A percentile compares a stretch with the other conserved stretches of the same genome.
phyloP scores from a whole-genome alignment of 2,888 invertebrate species.

The Endotricha flammealis region DNA sequence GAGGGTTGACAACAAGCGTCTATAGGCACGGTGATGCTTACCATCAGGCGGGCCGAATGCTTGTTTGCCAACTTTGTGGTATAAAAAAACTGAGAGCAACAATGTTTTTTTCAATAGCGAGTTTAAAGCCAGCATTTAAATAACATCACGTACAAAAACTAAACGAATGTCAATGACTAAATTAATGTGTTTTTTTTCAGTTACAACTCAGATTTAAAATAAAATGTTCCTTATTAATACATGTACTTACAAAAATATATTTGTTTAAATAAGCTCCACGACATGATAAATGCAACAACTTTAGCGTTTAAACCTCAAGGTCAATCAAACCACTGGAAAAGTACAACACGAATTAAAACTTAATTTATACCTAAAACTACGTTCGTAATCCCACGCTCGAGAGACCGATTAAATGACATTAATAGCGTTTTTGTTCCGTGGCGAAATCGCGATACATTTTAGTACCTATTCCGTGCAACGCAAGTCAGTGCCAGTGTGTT shows the following conservation, averaged over 20 bases:
- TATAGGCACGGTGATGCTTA: too few species aligned
- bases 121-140: too few species aligned
- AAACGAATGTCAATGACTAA: too few species aligned
- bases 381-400: constrained; percentile 66
- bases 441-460: constrained; percentile 12
- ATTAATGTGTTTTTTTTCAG: too few species aligned
- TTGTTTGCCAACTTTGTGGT: too few species aligned
- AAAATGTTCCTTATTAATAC: background rate
- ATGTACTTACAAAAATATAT: constrained; percentile 20
- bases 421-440: constrained; percentile 50
- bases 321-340: constrained; percentile 52
- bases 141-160: too few species aligned
- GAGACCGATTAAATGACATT: constrained; percentile 58
- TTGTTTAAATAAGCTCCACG: constrained; percentile 38
- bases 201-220: too few species aligned
- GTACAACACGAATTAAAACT: constrained; percentile 58
- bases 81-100: too few species aligned
- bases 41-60: too few species aligned
- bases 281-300: constrained; percentile 47
- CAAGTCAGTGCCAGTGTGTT: too few species aligned
- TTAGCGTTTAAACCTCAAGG: constrained; percentile 55
- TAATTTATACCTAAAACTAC: constrained; percentile 62
- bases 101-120: too few species aligned
- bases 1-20: too few species aligned
- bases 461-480: constrained; percentile 1